Percentiles rank a stretch among this genome's conserved stretches.
These are phyloP conservation scores for Ochlodes sylvanus DNA, from an alignment of 2,888 invertebrate species.

Conservation along the genomic window DNA sequence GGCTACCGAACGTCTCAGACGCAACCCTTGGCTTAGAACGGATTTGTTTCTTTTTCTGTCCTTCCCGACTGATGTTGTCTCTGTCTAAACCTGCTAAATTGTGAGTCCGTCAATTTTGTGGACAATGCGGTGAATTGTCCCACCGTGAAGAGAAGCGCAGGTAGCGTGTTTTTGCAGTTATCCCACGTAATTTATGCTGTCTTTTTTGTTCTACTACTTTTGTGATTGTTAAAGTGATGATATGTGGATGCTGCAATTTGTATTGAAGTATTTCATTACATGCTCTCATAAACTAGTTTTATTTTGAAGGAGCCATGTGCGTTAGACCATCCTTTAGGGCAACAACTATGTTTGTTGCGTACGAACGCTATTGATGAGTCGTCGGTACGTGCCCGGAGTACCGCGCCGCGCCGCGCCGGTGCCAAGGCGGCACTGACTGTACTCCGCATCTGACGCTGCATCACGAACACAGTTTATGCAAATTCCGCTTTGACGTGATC, in stretches of 20 bases:
- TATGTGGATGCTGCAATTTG: constrained; percentile 45
- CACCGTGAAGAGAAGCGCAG: constrained; percentile 66
- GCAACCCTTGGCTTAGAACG: constrained; percentile 66
- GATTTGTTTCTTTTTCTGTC: constrained; percentile 60
- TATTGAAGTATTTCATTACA: neutral
- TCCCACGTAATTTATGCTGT: constrained; percentile 66
- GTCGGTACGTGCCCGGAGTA: constrained; percentile 57
- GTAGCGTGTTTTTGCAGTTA: constrained; percentile 77
- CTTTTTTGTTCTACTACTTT: constrained; percentile 61
- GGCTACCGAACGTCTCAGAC: constrained; percentile 74
- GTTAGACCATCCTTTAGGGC: constrained; percentile 11
- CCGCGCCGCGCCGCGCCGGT: constrained; percentile 52
- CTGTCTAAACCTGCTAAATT: constrained; percentile 52
- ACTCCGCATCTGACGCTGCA: constrained; percentile 39
- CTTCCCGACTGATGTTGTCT: constrained; percentile 58
- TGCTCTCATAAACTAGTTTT: neutral
- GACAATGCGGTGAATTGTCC: constrained; percentile 53
- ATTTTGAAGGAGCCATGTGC: constrained; percentile 3
- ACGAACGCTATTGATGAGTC: constrained; percentile 53
- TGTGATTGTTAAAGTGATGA: constrained; percentile 58
- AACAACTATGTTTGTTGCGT: constrained; percentile 15
- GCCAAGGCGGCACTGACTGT: constrained; percentile 40
- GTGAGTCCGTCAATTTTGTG: constrained; percentile 57
- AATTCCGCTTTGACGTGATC: constrained; percentile 56
- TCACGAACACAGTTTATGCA: constrained; percentile 61